Conservation (phyloP, 2,888 invertebrate species). For the Blastobasis adustella region DNA sequence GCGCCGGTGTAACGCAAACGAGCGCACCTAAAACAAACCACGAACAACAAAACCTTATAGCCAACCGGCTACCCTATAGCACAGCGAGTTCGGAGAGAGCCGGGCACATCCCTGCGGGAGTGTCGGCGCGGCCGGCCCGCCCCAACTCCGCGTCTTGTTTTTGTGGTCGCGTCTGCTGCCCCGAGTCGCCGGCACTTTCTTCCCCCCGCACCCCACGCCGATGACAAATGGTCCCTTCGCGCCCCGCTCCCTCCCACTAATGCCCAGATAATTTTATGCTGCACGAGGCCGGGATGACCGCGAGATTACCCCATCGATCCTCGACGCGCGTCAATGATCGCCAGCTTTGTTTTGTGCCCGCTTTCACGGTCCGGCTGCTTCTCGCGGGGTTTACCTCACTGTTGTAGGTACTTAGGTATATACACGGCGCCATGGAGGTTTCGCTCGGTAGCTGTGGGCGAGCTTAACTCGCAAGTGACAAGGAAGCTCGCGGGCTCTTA, state of each 20-base stretch:
- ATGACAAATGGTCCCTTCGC: conserved; percentile 73
- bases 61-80: neutral
- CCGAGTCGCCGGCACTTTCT: conserved; percentile 60
- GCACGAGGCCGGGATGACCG: conserved; percentile 55
- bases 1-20: too few species aligned
- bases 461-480: neutral
- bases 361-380: conserved; percentile 47
- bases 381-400: conserved; percentile 50
- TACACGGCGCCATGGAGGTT: neutral
- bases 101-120: conserved; percentile 38
- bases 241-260: conserved; percentile 56
- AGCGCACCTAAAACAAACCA: too few species aligned
- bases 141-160: conserved; percentile 57
- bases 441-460: neutral
- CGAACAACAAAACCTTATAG: too few species aligned
- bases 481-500: neutral
- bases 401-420: conserved; percentile 16
- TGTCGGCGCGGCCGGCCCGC: conserved; percentile 33
- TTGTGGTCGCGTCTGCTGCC: conserved; percentile 71
- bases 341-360: conserved; percentile 54
- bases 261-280: conserved; percentile 71
- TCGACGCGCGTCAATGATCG: conserved; percentile 16
- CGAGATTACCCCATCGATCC: conserved; percentile 63
- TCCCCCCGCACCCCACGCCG: conserved; percentile 43
- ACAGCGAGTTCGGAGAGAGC: neutral